Base-by-base conservation (phyloP, 2,113 vertebrate genomes). In the Sylvia atricapilla region DNA sequence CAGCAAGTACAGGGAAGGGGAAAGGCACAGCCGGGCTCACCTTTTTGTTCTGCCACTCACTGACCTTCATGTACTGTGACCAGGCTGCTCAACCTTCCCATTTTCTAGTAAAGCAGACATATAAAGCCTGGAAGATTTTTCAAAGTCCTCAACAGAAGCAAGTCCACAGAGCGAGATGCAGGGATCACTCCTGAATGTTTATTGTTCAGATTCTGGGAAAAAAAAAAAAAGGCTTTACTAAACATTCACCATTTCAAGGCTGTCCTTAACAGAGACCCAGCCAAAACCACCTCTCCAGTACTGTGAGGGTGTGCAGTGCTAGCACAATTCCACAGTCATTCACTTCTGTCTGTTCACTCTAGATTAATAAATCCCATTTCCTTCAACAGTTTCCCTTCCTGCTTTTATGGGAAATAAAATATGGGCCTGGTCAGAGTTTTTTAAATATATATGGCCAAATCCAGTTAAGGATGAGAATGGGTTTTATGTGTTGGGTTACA, bases 161-260 rank as follows among this genome's bases (percentile, higher is more conserved):
- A 80, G 2, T 35, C 35, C 27, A 25, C 10, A 27, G n/a, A 64
- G 27, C 35, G 52, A 72, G 83, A 72, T 15, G 44, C 0, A 0
- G 12, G 24, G 21, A n/a, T 67, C 46, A 28, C 15, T 50, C 30
- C 52, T 55, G n/a, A 72, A 63, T 37, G 21, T 67, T 79, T 23
- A 44, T 17, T 50, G 24, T 33, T 84, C 35, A 50, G 13, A 47
- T 69, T 82, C n/a, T 24, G 43, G 49, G 6, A 6, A 2, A 13
- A 35, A 31, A 30, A 14, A 15, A 11, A 33, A 16, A 35, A 14
- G 1, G 19, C 39, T 86, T 75, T 76, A 46, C 20, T 59, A 41
- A 67, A 28, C 30, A 67, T 37, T 37, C 20, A 35, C 7, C 18
- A 70, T 43, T 66, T 62, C 91, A 47, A 37, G 11, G 60, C 30